Evolutionary conservation across 2,888 invertebrate genomes (phyloP).

Genomic region (Frankliniella fusca): DNA sequence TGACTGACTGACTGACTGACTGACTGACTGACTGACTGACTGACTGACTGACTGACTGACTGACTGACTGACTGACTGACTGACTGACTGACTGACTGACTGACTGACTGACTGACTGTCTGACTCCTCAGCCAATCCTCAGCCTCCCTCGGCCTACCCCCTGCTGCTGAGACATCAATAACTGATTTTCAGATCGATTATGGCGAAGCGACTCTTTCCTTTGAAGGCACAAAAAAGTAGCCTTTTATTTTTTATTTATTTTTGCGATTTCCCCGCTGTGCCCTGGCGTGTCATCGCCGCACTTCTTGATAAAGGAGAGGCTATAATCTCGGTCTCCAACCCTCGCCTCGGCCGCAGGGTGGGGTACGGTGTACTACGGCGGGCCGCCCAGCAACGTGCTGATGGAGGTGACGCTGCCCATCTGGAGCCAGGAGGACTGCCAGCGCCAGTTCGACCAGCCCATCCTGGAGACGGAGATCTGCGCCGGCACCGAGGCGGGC

Average conservation of each 20-base stretch:
- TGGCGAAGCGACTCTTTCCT: too few species aligned
- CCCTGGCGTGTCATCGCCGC: too few species aligned
- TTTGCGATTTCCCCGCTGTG: too few species aligned
- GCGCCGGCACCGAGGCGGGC: slow-evolving; percentile 71
- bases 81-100: slow-evolving; percentile 30
- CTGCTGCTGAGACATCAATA: too few species aligned
- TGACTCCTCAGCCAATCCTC: too few species aligned
- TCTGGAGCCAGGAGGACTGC: slow-evolving; percentile 70
- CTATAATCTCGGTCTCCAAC: too few species aligned
- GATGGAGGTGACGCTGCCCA: slow-evolving; percentile 74
- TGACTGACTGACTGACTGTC: slow-evolving; percentile 27
- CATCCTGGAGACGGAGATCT: slow-evolving; percentile 65
- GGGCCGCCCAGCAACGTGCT: slow-evolving; percentile 64
- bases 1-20: too few species aligned
- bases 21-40: slow-evolving; percentile 29
- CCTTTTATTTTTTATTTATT: too few species aligned
- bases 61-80: slow-evolving; percentile 31
- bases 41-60: slow-evolving; percentile 29
- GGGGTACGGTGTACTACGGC: slow-evolving; percentile 69
- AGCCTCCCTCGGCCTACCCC: too few species aligned
- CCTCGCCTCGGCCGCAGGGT: slow-evolving; percentile 62
- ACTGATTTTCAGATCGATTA: too few species aligned
- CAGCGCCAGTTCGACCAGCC: slow-evolving; percentile 58
- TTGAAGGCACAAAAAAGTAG: too few species aligned
- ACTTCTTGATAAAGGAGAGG: too few species aligned